Base-by-base conservation (phyloP, 2,797 vertebrate species). In the Parotocinclus haroldoi region DNA sequence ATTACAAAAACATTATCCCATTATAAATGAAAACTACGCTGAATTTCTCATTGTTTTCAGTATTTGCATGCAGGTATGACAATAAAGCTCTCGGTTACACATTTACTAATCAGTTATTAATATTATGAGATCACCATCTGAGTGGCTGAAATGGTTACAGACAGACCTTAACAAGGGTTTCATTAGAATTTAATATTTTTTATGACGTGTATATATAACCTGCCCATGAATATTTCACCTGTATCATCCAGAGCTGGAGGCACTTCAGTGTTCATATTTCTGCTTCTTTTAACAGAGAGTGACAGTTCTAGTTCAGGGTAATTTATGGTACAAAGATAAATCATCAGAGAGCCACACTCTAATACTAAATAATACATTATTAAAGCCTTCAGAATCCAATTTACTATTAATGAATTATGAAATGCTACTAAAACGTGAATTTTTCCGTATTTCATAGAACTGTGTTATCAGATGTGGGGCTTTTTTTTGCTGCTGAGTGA, bases 201-300 rank as follows among this genome's bases (percentile, higher is more conserved):
- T 69, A 74, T 71, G 42, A 46, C 65, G 61, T 72, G 68, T 66
- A 71, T 66, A 72, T 67, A 73, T 73, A 71, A 76, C 53, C 62
- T 63, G 49, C 37, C n/a, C 16, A 63, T 78, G 44, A 73, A 74
- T 74, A 69, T 76, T 71, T 74, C 16, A 71, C 58, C 44, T 51
- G 68, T 66, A 63, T 76, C 59, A 69, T 53, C 62, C 58, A 46
- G 54, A 7, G 61, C 61, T 66, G 45, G 49, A 71, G 61, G 71
- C 6, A n/a, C 18, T 74, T 69, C 48, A 1, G 11, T 49, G 49
- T 72, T 69, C 64, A 18, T 68, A 58, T 55, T 76, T 57, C 63
- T 46, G 27, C 63, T 62, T 58, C 55, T 63, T 65, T 69, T 72
- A 74, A 72, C 72, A 68, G 53, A 65, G 53, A 53, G 54, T 61